Evolutionary conservation across 2,113 vertebrate species (phyloP).

Genomic region (Engraulis encrasicolus): DNA sequence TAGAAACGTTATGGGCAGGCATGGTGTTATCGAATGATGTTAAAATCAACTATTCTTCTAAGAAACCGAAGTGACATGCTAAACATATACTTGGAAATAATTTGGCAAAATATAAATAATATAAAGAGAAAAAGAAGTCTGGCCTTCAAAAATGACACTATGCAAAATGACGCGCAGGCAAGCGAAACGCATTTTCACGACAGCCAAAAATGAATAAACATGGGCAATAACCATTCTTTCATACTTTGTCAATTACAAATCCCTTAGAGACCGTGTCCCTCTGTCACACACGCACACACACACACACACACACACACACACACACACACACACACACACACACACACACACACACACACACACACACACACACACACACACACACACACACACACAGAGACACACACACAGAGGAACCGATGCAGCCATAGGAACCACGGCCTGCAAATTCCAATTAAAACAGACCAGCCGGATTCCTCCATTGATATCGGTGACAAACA

Average conservation of each 20-base stretch:
- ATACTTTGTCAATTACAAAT: slow-evolving; percentile 18
- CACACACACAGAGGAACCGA: too few species aligned
- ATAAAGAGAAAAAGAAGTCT: not conserved
- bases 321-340: not conserved
- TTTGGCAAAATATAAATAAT: not conserved
- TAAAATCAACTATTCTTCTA: too few species aligned
- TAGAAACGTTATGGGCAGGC: too few species aligned
- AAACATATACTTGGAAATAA: not conserved
- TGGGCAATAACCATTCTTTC: slow-evolving; percentile 22
- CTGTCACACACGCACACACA: slow-evolving; percentile 46
- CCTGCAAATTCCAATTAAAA: not conserved
- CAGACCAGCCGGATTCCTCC: not conserved
- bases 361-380: not conserved
- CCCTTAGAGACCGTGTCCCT: slow-evolving; percentile 51
- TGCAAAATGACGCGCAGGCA: not conserved
- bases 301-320: not conserved
- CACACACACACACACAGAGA: not conserved
- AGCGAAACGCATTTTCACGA: not conserved
- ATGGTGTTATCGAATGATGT: too few species aligned
- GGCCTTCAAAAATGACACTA: not conserved
- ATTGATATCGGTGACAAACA: not conserved
- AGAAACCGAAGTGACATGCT: too few species aligned
- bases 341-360: not conserved
- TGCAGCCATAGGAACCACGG: not conserved
- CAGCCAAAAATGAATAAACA: not conserved